phyloP scores from a whole-genome alignment of 2,113 vertebrate genomes.

The Strix aluco region DNA sequence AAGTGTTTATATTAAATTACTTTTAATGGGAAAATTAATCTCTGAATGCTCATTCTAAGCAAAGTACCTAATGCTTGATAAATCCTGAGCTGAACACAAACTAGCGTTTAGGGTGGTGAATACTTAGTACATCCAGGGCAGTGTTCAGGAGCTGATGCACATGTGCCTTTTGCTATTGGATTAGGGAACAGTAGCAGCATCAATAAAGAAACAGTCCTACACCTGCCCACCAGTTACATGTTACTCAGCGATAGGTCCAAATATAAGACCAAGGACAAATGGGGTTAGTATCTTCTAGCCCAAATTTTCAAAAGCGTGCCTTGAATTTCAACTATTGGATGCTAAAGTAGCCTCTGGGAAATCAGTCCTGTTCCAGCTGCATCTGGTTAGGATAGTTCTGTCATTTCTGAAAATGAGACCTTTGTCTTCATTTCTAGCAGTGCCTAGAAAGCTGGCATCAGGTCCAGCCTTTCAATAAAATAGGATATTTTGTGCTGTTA shows the following conservation, averaged over 20 bases:
- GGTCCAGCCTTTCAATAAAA: neutral
- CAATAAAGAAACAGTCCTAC: neutral
- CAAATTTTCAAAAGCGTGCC: neutral
- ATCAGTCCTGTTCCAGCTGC: neutral
- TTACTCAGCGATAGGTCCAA: neutral
- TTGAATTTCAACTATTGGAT: neutral
- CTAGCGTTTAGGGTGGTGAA: neutral
- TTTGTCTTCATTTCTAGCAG: neutral
- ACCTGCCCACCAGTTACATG: neutral
- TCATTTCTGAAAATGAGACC: neutral
- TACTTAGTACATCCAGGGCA: neutral
- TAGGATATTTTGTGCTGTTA: neutral
- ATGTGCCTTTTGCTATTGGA: neutral
- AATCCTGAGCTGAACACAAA: neutral
- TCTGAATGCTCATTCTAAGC: neutral
- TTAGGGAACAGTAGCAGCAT: neutral
- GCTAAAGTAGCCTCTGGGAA: neutral
- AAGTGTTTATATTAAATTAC: neutral
- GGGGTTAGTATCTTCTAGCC: neutral
- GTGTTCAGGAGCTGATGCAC: neutral
- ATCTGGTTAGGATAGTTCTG: neutral
- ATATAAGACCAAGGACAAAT: neutral
- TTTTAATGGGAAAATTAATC: constrained; percentile 31
- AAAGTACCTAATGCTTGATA: neutral
- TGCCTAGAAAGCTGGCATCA: neutral